phyloP scores from a whole-genome alignment of 1,140 invertebrate genomes.

The Tribolium madens region DNA sequence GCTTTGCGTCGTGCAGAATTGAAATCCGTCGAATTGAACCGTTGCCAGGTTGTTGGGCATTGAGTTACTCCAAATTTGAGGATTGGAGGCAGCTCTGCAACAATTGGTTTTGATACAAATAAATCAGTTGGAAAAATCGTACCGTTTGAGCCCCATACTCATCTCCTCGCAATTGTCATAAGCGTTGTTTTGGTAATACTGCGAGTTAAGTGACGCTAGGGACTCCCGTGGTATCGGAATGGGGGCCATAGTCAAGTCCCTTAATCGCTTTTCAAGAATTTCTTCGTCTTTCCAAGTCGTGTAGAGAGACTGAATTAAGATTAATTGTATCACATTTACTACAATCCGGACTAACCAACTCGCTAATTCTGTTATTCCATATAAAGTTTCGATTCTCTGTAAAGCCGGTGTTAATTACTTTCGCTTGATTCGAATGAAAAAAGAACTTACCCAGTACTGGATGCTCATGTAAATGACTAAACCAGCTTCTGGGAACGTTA shows the following conservation, averaged over 20 bases:
- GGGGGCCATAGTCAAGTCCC: slow-evolving; percentile 64
- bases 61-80: slow-evolving; percentile 58
- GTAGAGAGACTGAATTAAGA: slow-evolving; percentile 75
- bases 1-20: slow-evolving; percentile 67
- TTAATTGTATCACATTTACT: slow-evolving; percentile 71
- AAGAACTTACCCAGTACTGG: slow-evolving; percentile 73
- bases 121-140: neutral
- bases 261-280: slow-evolving; percentile 64
- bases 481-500: slow-evolving; percentile 76
- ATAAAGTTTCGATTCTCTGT: slow-evolving; percentile 72
- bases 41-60: slow-evolving; percentile 57
- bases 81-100: slow-evolving; percentile 59
- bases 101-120: slow-evolving; percentile 20
- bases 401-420: slow-evolving; percentile 47
- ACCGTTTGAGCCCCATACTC: slow-evolving; percentile 59
- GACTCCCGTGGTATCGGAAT: slow-evolving; percentile 60
- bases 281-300: slow-evolving; percentile 69
- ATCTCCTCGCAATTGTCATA: slow-evolving; percentile 62
- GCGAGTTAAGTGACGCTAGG: slow-evolving; percentile 50
- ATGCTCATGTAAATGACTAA: slow-evolving; percentile 79
- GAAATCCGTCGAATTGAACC: slow-evolving; percentile 58
- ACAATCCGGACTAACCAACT: slow-evolving; percentile 72
- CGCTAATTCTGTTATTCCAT: slow-evolving; percentile 72
- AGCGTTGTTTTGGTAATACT: slow-evolving; percentile 63
- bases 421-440: neutral